phyloP scores from a whole-genome alignment of 2,888 invertebrate species.

The Cataglyphis rosenhaueri region DNA sequence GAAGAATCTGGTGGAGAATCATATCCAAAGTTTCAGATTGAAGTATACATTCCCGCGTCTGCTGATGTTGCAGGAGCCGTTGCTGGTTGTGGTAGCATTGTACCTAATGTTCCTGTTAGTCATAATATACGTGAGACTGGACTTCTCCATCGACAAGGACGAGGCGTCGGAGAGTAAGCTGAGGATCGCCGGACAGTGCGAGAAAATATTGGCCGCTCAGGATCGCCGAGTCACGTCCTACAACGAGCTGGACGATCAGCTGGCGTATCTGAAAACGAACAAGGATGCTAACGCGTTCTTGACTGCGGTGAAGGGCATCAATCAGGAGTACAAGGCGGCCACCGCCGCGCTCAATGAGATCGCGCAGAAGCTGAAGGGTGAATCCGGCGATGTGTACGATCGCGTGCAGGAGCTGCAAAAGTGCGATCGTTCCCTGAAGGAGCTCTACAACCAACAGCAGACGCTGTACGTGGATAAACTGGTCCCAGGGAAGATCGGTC shows the following conservation, averaged over 20 bases:
- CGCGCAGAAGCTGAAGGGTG: slow-evolving; percentile 87
- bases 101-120: slow-evolving; percentile 96
- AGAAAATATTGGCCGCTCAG: slow-evolving; percentile 87
- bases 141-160: slow-evolving; percentile 96
- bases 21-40: slow-evolving; percentile 97
- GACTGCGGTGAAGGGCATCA: slow-evolving; percentile 87
- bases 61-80: slow-evolving; percentile 96
- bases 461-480: slow-evolving; percentile 88
- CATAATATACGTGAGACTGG: slow-evolving; percentile 97
- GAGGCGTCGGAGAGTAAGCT: slow-evolving; percentile 86
- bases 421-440: slow-evolving; percentile 86
- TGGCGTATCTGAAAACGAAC: slow-evolving; percentile 87
- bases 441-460: slow-evolving; percentile 86
- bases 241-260: slow-evolving; percentile 88
- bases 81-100: slow-evolving; percentile 95
- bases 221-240: slow-evolving; percentile 88
- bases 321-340: slow-evolving; percentile 88
- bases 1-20: slow-evolving; percentile 96
- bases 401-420: slow-evolving; percentile 88
- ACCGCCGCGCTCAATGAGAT: slow-evolving; percentile 87
- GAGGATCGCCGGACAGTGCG: slow-evolving; percentile 86
- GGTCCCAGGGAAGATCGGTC: slow-evolving; percentile 87
- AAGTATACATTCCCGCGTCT: slow-evolving; percentile 95
- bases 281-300: slow-evolving; percentile 87
- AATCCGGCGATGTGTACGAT: slow-evolving; percentile 88